phyloP scores from a whole-genome alignment of 2,888 invertebrate species.

The Smittia sp. region DNA sequence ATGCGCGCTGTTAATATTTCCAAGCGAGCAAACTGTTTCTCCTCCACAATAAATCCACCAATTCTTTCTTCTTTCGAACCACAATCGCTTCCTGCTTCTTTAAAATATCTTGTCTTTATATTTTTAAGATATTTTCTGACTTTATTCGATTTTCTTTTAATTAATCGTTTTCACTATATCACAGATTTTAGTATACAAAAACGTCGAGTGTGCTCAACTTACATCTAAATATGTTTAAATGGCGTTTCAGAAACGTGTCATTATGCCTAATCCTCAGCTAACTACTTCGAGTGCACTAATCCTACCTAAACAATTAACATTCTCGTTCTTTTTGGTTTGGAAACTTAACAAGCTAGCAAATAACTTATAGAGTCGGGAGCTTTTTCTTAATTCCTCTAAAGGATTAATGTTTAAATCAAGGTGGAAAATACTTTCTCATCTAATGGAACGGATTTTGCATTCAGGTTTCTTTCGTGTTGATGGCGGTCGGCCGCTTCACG shows the following conservation, averaged over 20 bases:
- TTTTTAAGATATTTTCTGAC: background rate
- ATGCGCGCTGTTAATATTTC: too few species aligned
- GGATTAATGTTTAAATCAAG: background rate
- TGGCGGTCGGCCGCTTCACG: background rate
- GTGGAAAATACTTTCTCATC: conserved; percentile 22
- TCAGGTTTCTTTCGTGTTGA: conserved; percentile 5
- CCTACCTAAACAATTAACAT: background rate
- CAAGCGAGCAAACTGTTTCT: too few species aligned
- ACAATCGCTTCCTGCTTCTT: too few species aligned
- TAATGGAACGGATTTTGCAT: conserved; percentile 29
- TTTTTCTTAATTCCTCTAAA: background rate
- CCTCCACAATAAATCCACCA: background rate
- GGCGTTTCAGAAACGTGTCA: background rate
- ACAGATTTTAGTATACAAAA: conserved; percentile 23
- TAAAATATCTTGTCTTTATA: too few species aligned
- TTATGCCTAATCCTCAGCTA: background rate
- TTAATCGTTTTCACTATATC: conserved; percentile 13
- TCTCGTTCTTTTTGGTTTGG: conserved; percentile 11
- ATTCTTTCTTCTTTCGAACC: background rate
- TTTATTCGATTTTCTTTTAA: background rate
- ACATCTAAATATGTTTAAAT: conserved; percentile 1
- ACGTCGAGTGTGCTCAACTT: background rate
- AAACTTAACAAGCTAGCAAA: conserved; percentile 21
- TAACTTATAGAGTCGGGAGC: background rate
- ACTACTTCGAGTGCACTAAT: background rate